Conservation (phyloP, 2,797 vertebrate genomes). For the Onychomys leucogaster region DNA sequence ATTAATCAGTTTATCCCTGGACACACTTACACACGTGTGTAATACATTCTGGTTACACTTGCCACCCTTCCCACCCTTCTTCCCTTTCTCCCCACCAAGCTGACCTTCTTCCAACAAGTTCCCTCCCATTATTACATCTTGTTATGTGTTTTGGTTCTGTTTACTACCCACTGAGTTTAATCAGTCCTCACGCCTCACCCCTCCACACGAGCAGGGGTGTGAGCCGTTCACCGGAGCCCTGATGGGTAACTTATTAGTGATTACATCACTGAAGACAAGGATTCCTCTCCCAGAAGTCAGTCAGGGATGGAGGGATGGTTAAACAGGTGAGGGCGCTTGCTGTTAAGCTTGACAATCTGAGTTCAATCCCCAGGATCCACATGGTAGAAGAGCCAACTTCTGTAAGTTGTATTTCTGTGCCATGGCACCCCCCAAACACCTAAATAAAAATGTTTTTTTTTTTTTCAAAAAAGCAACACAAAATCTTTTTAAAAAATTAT, state of each 20-base stretch:
- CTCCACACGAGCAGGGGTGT: not conserved
- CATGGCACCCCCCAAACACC: not conserved
- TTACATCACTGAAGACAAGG: not conserved
- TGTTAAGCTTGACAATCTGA: not conserved
- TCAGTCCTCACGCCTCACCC: not conserved
- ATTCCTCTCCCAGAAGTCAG: not conserved
- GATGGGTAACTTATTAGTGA: not conserved
- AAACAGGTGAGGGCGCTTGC: not conserved
- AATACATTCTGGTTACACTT: not conserved
- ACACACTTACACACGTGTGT: not conserved
- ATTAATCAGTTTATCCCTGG: not conserved
- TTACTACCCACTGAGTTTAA: not conserved
- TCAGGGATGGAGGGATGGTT: not conserved
- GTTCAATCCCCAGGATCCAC: not conserved
- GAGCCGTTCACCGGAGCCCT: not conserved
- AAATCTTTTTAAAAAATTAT: no score
- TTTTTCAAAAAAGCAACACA: not conserved
- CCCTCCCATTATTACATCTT: not conserved
- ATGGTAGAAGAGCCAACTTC: not conserved
- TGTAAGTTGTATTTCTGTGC: not conserved
- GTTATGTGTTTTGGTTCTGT: not conserved
- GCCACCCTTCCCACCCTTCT: not conserved
- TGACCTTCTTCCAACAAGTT: not conserved
- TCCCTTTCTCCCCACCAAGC: not conserved
- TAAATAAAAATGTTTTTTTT: not conserved